Conservation (phyloP, 2,797 vertebrate species). For the Chelon labrosus region DNA sequence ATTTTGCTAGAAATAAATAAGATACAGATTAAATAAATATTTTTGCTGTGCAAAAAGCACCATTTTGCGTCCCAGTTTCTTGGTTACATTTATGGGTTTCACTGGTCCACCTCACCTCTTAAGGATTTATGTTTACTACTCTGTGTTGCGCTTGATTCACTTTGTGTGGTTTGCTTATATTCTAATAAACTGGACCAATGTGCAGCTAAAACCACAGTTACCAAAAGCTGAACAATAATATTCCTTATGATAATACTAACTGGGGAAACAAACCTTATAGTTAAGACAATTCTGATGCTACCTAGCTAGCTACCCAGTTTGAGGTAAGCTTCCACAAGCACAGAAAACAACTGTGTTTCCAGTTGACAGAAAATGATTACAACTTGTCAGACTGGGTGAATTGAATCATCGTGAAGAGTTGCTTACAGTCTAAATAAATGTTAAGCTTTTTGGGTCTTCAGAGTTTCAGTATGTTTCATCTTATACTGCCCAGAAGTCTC, state of each 20-base stretch:
- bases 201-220: conserved; percentile 33
- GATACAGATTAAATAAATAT: too few species aligned
- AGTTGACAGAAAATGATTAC: too few species aligned
- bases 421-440: too few species aligned
- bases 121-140: conserved; percentile 19
- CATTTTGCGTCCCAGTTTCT: conserved; percentile 18
- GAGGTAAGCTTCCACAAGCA: conserved; percentile 20
- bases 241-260: not conserved
- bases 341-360: conserved; percentile 12
- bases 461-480: too few species aligned
- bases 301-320: conserved; percentile 12
- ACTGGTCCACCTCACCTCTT: conserved; percentile 12
- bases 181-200: conserved; percentile 19
- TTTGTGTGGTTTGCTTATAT: conserved; percentile 20
- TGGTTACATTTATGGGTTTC: conserved; percentile 30
- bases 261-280: conserved; percentile 11
- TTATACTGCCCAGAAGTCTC: too few species aligned
- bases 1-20: too few species aligned
- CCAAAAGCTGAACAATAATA: conserved; percentile 35
- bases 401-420: too few species aligned
- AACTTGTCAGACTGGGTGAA: too few species aligned
- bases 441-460: too few species aligned
- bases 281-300: conserved; percentile 27
- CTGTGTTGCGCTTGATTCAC: conserved; percentile 1
- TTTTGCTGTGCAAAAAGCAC: too few species aligned